phyloP scores from a whole-genome alignment of 1,140 invertebrate genomes.

The Popillia japonica region DNA sequence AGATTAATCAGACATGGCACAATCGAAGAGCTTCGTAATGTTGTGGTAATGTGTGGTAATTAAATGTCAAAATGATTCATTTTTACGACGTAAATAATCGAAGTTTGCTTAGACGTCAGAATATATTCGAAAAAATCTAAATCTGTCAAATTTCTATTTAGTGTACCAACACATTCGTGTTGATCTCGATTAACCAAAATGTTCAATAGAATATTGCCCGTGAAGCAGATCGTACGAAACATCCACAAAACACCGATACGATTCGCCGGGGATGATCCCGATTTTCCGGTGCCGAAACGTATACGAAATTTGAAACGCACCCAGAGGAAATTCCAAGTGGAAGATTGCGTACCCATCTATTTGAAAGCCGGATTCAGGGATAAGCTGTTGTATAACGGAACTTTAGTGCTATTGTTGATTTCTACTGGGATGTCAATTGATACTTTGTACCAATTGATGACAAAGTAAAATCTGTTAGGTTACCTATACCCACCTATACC shows the following conservation, averaged over 20 bases:
- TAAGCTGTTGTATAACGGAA: slow-evolving; percentile 5
- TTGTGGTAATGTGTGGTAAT: too few relatives aligned
- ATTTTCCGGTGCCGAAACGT: background rate
- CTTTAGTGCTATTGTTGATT: background rate
- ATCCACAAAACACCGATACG: background rate
- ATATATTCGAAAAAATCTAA: too few relatives aligned
- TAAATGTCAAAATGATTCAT: too few relatives aligned
- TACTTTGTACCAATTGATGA: background rate
- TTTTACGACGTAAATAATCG: too few relatives aligned
- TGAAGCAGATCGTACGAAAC: background rate
- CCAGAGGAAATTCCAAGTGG: slow-evolving; percentile 2
- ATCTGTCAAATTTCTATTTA: too few relatives aligned
- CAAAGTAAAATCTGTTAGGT: background rate
- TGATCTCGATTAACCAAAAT: too few relatives aligned
- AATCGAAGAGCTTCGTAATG: too few relatives aligned
- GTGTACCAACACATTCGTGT: too few relatives aligned
- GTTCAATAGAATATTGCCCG: background rate
- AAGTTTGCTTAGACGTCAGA: too few relatives aligned
- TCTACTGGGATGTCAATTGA: background rate
- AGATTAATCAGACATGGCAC: too few relatives aligned
- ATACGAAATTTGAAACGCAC: background rate
- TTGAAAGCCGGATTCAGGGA: slow-evolving; percentile 29
- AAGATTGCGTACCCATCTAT: slow-evolving; percentile 25
- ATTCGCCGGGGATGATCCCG: background rate
- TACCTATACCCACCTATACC: too few relatives aligned